Conservation (phyloP, 2,113 vertebrate species). For the Semnornis frantzii region DNA sequence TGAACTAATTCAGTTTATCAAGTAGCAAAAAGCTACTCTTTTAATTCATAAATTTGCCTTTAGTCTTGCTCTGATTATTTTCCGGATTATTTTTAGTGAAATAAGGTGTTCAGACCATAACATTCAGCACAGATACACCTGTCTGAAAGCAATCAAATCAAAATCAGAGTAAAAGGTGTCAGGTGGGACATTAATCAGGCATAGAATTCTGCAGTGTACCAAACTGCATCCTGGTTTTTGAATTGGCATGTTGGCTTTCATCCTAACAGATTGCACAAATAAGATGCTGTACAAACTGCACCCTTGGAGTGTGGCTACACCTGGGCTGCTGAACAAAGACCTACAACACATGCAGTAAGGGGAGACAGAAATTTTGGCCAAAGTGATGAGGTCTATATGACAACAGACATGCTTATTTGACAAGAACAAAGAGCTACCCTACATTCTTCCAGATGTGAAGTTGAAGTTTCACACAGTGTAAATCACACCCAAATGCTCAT, state of each 20-base stretch:
- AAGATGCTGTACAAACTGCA: neutral
- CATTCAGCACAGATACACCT: neutral
- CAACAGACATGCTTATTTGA: neutral
- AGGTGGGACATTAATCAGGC: neutral
- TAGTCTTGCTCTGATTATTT: neutral
- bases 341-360: too few species aligned
- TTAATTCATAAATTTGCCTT: neutral
- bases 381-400: neutral
- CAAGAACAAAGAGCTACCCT: neutral
- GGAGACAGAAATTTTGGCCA: neutral
- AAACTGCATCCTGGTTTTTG: neutral
- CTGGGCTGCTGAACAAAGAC: neutral
- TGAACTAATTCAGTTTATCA: neutral
- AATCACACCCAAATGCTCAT: neutral
- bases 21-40: neutral
- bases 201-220: neutral
- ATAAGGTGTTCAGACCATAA: neutral
- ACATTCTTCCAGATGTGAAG: neutral
- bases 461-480: neutral
- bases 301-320: neutral
- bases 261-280: neutral
- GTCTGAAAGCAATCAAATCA: neutral
- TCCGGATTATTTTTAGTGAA: neutral
- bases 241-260: neutral
- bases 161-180: neutral